Conservation (phyloP, 1,140 invertebrate species). For the Drosophila mauritiana region DNA sequence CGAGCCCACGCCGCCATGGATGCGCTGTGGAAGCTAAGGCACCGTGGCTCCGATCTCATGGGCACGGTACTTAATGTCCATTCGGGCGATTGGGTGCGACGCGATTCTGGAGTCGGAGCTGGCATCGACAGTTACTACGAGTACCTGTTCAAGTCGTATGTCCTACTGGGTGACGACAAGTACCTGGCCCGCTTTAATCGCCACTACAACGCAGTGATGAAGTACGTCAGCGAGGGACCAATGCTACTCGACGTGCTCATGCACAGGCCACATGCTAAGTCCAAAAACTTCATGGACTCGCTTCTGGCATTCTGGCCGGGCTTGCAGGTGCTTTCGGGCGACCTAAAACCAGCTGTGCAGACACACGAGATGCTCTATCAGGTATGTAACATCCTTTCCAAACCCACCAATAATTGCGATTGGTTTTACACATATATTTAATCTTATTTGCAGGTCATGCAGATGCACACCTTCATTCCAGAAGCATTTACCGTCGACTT, state of each 20-base stretch:
- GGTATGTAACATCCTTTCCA: slow-evolving; percentile 73
- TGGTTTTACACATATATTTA: neutral
- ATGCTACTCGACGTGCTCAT: slow-evolving; percentile 99
- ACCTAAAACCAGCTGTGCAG: slow-evolving; percentile 98
- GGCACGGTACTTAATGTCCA: slow-evolving; percentile 98
- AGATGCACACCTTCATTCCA: slow-evolving; percentile 98
- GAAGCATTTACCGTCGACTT: slow-evolving; percentile 98
- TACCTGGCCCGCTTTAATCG: slow-evolving; percentile 97
- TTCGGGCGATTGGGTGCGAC: slow-evolving; percentile 97
- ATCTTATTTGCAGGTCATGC: slow-evolving; percentile 87
- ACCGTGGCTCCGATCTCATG: slow-evolving; percentile 96
- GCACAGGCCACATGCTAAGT: slow-evolving; percentile 97
- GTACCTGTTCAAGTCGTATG: slow-evolving; percentile 97
- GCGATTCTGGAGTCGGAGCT: slow-evolving; percentile 98
- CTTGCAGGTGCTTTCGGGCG: slow-evolving; percentile 94
- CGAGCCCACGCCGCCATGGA: slow-evolving; percentile 99
- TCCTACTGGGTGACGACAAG: slow-evolving; percentile 93
- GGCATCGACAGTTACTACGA: slow-evolving; percentile 99
- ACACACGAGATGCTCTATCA: slow-evolving; percentile 99
- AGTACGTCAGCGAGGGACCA: slow-evolving; percentile 97
- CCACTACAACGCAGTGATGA: slow-evolving; percentile 99
- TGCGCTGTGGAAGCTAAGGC: slow-evolving; percentile 96
- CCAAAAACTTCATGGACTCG: slow-evolving; percentile 98
- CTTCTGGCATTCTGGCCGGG: slow-evolving; percentile 99
- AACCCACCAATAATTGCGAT: neutral